These are phyloP conservation scores for Anser brachyrhynchus DNA, from an alignment of 2,113 vertebrate species.

Conservation along the genomic window DNA sequence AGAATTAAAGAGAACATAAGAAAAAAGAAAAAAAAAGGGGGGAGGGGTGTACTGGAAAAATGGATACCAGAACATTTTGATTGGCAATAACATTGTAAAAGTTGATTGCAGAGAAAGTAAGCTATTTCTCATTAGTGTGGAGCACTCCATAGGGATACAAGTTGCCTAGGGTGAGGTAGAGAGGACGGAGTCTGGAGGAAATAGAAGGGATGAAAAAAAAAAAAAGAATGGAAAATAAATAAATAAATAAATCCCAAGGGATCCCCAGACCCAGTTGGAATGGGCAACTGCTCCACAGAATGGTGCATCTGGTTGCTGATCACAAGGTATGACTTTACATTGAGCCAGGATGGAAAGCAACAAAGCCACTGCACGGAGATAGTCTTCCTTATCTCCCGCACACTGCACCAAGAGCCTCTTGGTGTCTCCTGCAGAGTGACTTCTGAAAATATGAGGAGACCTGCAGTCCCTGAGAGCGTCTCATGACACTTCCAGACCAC, in stretches of 20 bases:
- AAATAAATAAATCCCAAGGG: neutral
- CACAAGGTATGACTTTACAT: neutral
- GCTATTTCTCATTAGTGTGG: neutral
- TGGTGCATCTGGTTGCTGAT: accelerated
- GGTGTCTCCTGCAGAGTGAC: neutral
- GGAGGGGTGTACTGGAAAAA: neutral
- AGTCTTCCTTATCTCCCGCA: neutral
- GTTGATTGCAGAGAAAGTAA: neutral
- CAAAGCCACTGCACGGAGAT: neutral
- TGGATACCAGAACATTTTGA: neutral
- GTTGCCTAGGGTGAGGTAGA: neutral
- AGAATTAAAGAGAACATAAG: neutral
- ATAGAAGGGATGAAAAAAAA: neutral
- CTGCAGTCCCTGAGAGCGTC: neutral
- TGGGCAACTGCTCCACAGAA: neutral
- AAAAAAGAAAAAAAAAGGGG: neutral
- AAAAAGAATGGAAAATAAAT: neutral
- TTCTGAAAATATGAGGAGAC: neutral
- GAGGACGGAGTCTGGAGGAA: neutral
- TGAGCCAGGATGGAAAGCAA: neutral
- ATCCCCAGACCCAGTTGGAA: neutral
- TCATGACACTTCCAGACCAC: neutral
- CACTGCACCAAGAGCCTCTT: neutral
- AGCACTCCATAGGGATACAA: neutral
- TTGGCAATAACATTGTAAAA: neutral